Conservation (phyloP, 2,888 invertebrate species). For the Nymphalis c-album region DNA sequence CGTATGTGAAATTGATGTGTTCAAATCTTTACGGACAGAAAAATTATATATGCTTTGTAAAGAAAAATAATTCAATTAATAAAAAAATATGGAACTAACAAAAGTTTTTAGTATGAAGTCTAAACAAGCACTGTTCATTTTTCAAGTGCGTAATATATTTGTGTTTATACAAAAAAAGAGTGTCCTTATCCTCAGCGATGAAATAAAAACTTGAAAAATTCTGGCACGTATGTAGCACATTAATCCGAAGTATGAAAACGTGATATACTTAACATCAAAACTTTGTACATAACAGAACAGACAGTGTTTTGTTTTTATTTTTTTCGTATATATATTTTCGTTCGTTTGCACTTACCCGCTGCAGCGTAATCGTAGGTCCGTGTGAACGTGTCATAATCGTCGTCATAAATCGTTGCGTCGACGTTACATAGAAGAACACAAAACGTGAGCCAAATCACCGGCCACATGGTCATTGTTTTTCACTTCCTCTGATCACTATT, state of each 20-base stretch:
- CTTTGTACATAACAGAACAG: no score
- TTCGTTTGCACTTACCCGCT: constrained; percentile 57
- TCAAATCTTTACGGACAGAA: background rate
- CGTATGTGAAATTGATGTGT: background rate
- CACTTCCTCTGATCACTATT: constrained; percentile 37
- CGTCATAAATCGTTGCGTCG: constrained; percentile 68
- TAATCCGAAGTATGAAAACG: no score
- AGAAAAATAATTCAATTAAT: no score
- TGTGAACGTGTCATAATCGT: constrained; percentile 74
- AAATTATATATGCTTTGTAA: background rate
- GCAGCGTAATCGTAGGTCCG: constrained; percentile 67
- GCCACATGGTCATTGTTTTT: constrained; percentile 56
- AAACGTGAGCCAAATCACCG: constrained; percentile 56
- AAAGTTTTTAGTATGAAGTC: no score
- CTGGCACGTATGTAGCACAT: no score
- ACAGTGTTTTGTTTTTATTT: background rate
- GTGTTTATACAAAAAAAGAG: no score
- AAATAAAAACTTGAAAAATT: no score
- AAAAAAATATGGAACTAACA: no score
- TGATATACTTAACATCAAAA: no score
- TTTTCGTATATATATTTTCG: background rate
- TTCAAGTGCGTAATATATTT: no score
- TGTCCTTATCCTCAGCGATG: no score
- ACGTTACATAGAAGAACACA: constrained; percentile 52
- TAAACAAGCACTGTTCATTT: no score